phyloP scores from a whole-genome alignment of 2,888 invertebrate species.

The Cactoblastis cactorum region DNA sequence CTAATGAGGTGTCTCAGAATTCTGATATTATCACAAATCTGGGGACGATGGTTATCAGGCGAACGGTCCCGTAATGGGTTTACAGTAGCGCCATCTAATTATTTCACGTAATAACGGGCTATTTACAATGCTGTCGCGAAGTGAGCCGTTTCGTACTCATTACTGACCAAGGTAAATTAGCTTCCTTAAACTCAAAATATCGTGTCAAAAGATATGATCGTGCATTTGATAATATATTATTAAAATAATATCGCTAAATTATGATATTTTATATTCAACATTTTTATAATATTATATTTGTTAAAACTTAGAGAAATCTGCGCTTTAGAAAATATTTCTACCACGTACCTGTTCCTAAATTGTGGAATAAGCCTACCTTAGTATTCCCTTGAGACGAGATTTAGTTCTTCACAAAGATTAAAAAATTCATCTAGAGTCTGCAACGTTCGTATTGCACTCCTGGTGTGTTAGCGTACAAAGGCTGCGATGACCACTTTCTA shows the following conservation, averaged over 20 bases:
- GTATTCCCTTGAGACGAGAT: too few species aligned
- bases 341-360: too few species aligned
- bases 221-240: constrained; percentile 18
- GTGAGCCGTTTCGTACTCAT: constrained; percentile 18
- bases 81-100: constrained; percentile 9
- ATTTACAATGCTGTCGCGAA: constrained; percentile 30
- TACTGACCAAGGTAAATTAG: constrained; percentile 10
- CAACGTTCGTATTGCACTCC: too few species aligned
- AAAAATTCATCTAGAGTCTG: too few species aligned
- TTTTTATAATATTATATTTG: too few species aligned
- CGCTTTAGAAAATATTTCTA: too few species aligned
- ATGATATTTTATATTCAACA: too few species aligned
- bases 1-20: constrained; percentile 12
- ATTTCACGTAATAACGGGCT: constrained; percentile 33
- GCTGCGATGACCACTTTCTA: too few species aligned
- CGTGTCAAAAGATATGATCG: constrained; percentile 28
- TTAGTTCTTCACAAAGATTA: too few species aligned
- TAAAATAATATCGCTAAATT: background rate
- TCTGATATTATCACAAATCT: constrained; percentile 12
- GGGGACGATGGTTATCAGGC: constrained; percentile 5
- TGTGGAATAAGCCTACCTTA: too few species aligned
- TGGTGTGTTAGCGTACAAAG: too few species aligned
- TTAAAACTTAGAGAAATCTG: too few species aligned
- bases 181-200: constrained; percentile 6
- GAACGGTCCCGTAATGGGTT: constrained; percentile 10